A percentile compares a stretch with the other conserved stretches of the same genome.
phyloP scores from a whole-genome alignment of 2,888 invertebrate genomes.

The Cephalotes varians region DNA sequence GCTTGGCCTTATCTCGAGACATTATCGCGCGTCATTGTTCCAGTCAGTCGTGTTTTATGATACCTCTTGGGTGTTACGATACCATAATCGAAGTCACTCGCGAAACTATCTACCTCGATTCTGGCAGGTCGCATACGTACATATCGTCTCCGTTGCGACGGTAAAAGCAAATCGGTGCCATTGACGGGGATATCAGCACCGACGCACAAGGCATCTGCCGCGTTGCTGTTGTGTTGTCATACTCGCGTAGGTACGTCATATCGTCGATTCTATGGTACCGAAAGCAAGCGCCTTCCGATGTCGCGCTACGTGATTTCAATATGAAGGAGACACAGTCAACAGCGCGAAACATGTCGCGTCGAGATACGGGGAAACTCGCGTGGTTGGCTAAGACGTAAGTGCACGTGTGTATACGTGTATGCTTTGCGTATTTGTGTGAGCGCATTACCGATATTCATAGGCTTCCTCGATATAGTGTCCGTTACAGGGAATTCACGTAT shows the following conservation, averaged over 20 bases:
- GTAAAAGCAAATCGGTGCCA: conserved; percentile 68
- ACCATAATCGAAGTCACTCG: conserved; percentile 45
- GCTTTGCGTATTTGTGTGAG: neutral
- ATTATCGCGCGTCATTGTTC: conserved; percentile 29
- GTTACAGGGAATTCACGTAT: conserved; percentile 22
- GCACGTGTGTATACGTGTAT: neutral
- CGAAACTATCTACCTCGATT: conserved; percentile 24
- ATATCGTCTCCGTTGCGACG: conserved; percentile 64
- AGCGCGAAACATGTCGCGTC: conserved; percentile 47
- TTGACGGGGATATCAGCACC: conserved; percentile 68
- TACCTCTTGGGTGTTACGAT: conserved; percentile 20
- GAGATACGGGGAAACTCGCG: conserved; percentile 40
- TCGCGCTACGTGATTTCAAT: conserved; percentile 77
- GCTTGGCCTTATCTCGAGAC: neutral
- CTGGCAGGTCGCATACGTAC: conserved; percentile 9
- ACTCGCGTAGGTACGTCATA: conserved; percentile 43
- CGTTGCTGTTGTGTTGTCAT: conserved; percentile 35
- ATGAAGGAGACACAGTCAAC: conserved; percentile 68
- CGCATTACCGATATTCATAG: conserved; percentile 27
- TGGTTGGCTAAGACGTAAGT: conserved; percentile 2
- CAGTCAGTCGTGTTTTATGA: conserved; percentile 45
- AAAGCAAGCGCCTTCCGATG: conserved; percentile 71
- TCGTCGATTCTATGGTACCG: conserved; percentile 46
- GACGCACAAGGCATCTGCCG: conserved; percentile 25
- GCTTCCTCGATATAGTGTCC: conserved; percentile 9